A percentile compares a stretch with the other conserved stretches of the same genome.
Conservation (phyloP, 2,113 vertebrate genomes). For the Oncorhynchus masou region DNA sequence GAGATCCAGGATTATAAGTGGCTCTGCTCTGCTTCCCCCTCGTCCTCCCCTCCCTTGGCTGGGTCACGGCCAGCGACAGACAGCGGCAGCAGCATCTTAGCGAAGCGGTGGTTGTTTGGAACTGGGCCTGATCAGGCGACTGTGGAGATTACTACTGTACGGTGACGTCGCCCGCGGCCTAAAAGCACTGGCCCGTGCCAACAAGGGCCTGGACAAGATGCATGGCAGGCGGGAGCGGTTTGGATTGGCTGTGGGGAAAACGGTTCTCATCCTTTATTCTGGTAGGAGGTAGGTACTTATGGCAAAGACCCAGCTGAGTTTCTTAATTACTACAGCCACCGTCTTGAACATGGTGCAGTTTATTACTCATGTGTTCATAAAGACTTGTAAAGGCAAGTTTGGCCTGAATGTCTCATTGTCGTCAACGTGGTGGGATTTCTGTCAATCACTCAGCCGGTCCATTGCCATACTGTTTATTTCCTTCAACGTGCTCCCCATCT, state of each 20-base stretch:
- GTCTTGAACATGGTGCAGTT: too few species aligned
- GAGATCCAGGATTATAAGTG: neutral
- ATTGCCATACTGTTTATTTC: neutral
- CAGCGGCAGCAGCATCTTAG: neutral
- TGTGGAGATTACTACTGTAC: neutral
- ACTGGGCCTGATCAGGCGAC: neutral
- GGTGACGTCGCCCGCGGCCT: neutral
- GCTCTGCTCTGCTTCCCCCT: neutral
- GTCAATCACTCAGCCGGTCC: neutral
- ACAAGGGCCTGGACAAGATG: neutral
- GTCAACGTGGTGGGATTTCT: neutral
- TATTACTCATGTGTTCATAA: too few species aligned
- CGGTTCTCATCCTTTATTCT: neutral
- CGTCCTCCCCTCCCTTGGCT: neutral
- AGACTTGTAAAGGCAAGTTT: too few species aligned
- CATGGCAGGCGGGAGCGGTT: neutral
- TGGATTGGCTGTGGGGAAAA: neutral
- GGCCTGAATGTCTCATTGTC: too few species aligned
- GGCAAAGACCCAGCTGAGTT: neutral
- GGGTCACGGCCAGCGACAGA: neutral
- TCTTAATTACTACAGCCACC: neutral
- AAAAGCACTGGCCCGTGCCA: neutral
- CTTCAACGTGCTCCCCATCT: too few species aligned
- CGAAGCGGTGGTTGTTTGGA: neutral
- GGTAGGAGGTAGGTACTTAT: neutral